These are phyloP conservation scores for Pterocles orientalis DNA, from an alignment of 2,113 vertebrate species.

Conservation along the genomic window DNA sequence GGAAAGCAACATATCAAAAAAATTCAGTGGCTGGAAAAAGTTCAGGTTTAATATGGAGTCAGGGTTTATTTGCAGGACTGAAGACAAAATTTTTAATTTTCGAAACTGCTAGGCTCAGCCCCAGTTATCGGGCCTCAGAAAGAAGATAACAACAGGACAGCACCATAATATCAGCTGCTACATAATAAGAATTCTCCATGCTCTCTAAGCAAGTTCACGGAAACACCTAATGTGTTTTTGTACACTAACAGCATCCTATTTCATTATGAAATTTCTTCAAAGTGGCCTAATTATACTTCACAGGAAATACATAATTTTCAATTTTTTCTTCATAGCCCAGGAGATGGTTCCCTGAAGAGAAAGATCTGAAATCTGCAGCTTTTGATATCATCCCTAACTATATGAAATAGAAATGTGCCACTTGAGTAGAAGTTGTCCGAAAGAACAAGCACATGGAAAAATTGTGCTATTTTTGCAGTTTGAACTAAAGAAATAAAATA, in stretches of 20 bases:
- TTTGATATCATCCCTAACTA: not conserved
- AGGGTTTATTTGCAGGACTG: not conserved
- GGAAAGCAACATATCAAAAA: not conserved
- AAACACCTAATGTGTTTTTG: not conserved
- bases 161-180: not conserved
- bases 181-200: not conserved
- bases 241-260: not conserved
- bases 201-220: not conserved
- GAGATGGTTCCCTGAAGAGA: not conserved
- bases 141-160: not conserved
- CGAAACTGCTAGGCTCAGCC: not conserved
- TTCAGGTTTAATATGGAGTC: not conserved
- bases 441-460: not conserved
- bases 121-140: not conserved
- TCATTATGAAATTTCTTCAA: not conserved
- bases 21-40: not conserved
- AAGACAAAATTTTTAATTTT: not conserved
- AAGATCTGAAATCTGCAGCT: not conserved
- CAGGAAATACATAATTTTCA: not conserved
- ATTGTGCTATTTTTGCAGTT: not conserved
- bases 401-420: not conserved
- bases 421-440: not conserved
- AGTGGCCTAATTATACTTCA: not conserved
- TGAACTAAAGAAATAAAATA: not conserved
- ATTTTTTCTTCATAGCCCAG: not conserved